These are phyloP conservation scores for Illadopsis cleaveri DNA, from an alignment of 2,113 vertebrate species.

Conservation along the genomic window DNA sequence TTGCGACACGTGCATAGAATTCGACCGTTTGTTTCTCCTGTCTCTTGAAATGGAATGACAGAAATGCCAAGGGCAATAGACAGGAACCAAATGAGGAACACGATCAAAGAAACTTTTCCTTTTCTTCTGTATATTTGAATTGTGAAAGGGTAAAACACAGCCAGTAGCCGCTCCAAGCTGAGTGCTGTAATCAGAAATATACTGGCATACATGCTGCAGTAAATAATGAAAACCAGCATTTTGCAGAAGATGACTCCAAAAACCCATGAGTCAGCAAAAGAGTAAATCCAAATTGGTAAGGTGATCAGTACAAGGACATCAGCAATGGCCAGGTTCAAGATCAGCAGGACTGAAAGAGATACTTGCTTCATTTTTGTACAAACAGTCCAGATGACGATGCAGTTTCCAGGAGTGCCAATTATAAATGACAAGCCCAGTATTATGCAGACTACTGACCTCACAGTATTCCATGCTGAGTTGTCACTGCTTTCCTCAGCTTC, in stretches of 20 bases:
- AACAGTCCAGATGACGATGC: constrained; percentile 66
- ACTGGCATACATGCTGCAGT: constrained; percentile 74
- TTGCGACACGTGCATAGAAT: neutral
- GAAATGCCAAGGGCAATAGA: constrained; percentile 52
- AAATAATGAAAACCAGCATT: constrained; percentile 61
- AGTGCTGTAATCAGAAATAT: constrained; percentile 72
- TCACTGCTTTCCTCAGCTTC: neutral
- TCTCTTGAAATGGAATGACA: constrained; percentile 47
- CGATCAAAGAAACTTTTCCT: neutral
- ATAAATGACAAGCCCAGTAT: constrained; percentile 59
- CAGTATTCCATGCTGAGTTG: neutral
- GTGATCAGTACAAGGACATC: constrained; percentile 71
- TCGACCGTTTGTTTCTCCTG: neutral
- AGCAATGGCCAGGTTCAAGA: constrained; percentile 74
- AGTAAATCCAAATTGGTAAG: constrained; percentile 75
- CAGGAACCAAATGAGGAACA: constrained; percentile 59
- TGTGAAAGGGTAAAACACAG: constrained; percentile 68
- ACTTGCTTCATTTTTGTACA: constrained; percentile 48
- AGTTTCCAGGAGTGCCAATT: constrained; percentile 74
- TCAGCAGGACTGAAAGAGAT: constrained; percentile 69
- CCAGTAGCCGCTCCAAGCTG: constrained; percentile 72
- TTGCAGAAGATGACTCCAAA: constrained; percentile 65
- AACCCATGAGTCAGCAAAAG: constrained; percentile 63
- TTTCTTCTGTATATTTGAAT: constrained; percentile 51
- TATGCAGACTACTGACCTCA: constrained; percentile 22